Conservation (phyloP, 2,113 vertebrate genomes). For the Heliornis fulica region DNA sequence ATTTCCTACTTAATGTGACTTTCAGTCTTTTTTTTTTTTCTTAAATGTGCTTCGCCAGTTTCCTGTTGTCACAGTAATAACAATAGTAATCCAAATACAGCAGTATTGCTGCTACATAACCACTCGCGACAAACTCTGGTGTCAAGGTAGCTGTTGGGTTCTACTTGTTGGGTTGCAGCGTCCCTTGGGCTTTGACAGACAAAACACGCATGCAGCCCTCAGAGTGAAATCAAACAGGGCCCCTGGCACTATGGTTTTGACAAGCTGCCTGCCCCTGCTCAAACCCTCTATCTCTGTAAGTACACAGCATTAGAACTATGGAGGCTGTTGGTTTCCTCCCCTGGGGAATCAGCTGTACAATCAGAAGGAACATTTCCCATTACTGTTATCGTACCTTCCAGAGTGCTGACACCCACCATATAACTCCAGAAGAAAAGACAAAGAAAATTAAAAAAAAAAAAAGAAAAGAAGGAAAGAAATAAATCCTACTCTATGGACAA, state of each 20-base stretch:
- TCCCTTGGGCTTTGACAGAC: background rate
- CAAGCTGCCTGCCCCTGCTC: slow-evolving; percentile 22
- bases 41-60: background rate
- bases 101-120: background rate
- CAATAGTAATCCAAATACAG: too few species aligned
- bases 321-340: slow-evolving; percentile 4
- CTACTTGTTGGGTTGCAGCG: background rate
- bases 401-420: background rate
- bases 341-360: slow-evolving; percentile 17
- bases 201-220: background rate
- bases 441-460: background rate
- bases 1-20: background rate
- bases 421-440: background rate
- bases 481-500: background rate
- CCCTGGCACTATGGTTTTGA: slow-evolving; percentile 3
- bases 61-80: too few species aligned
- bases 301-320: background rate
- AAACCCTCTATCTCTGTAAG: slow-evolving; percentile 8
- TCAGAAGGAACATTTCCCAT: slow-evolving; percentile 4
- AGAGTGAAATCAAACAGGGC: background rate
- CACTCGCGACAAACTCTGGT: background rate
- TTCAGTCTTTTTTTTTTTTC: background rate
- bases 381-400: background rate
- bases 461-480: background rate
- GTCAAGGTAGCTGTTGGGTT: background rate